A percentile compares a stretch with the other conserved stretches of the same genome.
Conservation (phyloP, 2,888 invertebrate genomes). For the Phasia obesa region DNA sequence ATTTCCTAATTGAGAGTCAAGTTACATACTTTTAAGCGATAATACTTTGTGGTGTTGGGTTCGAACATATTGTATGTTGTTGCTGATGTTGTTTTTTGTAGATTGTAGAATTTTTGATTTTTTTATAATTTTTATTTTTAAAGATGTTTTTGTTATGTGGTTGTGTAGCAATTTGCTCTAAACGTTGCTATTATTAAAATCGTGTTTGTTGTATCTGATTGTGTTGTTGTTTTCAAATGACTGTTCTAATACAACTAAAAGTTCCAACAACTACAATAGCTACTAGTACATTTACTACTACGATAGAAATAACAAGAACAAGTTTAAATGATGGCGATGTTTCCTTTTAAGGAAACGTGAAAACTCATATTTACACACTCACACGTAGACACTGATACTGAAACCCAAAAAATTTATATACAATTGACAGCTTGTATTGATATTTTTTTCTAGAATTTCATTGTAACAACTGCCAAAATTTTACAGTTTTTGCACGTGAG, state of each 20-base stretch:
- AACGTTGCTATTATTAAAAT: constrained; percentile 68
- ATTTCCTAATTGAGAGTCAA: constrained; percentile 66
- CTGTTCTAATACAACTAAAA: constrained; percentile 46
- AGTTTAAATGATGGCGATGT: constrained; percentile 45
- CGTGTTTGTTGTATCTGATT: constrained; percentile 65
- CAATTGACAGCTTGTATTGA: constrained; percentile 70
- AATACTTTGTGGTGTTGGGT: constrained; percentile 52
- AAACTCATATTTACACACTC: not conserved
- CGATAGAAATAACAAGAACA: constrained; percentile 37
- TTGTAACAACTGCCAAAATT: constrained; percentile 70
- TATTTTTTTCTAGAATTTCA: constrained; percentile 63
- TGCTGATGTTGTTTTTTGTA: constrained; percentile 5
- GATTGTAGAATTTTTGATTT: constrained; percentile 1
- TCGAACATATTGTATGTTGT: constrained; percentile 14
- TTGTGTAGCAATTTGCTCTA: constrained; percentile 68
- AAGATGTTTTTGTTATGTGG: constrained; percentile 53
- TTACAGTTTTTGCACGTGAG: constrained; percentile 70
- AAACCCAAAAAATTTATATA: constrained; percentile 29
- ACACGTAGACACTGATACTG: not conserved
- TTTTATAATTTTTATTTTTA: constrained; percentile 6
- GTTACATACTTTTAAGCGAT: constrained; percentile 65
- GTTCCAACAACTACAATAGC: constrained; percentile 3
- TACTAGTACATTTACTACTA: constrained; percentile 9
- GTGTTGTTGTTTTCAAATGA: constrained; percentile 35
- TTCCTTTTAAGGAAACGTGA: not conserved